Evolutionary conservation across 2,888 invertebrate species (phyloP), one percentile per base, ranked within the genome.

Genomic region (Empis livida): DNA sequence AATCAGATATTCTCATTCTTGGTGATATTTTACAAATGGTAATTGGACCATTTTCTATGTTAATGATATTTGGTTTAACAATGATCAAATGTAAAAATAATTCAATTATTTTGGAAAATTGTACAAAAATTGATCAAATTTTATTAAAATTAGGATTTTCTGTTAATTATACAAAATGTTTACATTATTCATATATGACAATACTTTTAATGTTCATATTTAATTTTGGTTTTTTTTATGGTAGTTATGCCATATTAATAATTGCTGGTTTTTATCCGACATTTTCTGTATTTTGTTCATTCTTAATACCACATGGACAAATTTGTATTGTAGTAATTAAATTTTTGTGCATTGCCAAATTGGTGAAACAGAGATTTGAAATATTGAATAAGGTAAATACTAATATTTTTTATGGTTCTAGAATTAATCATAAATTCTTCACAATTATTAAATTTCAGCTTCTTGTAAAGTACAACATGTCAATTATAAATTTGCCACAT

Each of bases 271-370:
- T 64, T 14, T 56, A 54, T 11, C 66, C 67, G 0, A 61, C 65
- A 3, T 62, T 64, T 53, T 61, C 62, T 14, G 62, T 65, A 4
- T 68, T 65, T 35, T 61, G 58, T 3, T 57, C 63, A 10, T 68
- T 64, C 43, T 64, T 65, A 1, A 44, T 66, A 50, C 65, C 67
- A 2, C 65, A 68, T 48, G 60, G 64, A 13, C 63, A 63, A 16
- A 63, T 66, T 17, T 61, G 62, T 27, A 55, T 65, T 9, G 62
- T 66, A 60, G 64, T 67, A 17, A 62, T 68, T 31, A 61, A 66
- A 42, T 65, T 66, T 39, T 53, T 65, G 1, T 61, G 60, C 49
- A 61, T 59, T 16, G 64, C 61, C 5, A 59, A 60, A 31, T 50
- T 65, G 56, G 61, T 61, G 10, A 57, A 57, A 44, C 62, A 59